phyloP scores from a whole-genome alignment of 2,113 vertebrate species.

The Aegithalos caudatus region DNA sequence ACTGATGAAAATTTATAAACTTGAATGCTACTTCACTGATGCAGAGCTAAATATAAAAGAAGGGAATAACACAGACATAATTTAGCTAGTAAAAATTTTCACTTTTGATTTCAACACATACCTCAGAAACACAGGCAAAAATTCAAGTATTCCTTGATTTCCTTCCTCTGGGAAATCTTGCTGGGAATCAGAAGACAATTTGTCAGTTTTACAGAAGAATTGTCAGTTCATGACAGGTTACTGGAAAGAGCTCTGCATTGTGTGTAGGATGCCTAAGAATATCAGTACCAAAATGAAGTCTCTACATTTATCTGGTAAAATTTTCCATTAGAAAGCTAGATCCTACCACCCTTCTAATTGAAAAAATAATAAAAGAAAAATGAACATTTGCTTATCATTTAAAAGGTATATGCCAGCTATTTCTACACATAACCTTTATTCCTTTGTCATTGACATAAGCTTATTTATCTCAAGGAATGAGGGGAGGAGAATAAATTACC shows the following conservation, averaged over 20 bases:
- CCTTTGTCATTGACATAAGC: neutral
- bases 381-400: neutral
- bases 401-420: neutral
- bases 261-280: neutral
- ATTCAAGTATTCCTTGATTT: neutral
- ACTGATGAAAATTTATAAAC: conserved; percentile 45
- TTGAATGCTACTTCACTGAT: neutral
- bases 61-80: neutral
- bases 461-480: neutral
- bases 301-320: neutral
- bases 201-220: neutral
- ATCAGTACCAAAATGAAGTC: neutral
- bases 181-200: neutral
- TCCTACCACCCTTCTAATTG: neutral
- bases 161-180: neutral
- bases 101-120: neutral
- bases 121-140: neutral
- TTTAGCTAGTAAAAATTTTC: neutral
- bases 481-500: neutral
- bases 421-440: neutral
- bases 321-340: neutral
- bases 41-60: neutral
- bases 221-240: neutral
- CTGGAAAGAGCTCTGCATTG: neutral
- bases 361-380: neutral